Evolutionary conservation across 1,140 invertebrate genomes (phyloP), one percentile per base, ranked within the genome.

Genomic region (Drosophila athabasca): DNA sequence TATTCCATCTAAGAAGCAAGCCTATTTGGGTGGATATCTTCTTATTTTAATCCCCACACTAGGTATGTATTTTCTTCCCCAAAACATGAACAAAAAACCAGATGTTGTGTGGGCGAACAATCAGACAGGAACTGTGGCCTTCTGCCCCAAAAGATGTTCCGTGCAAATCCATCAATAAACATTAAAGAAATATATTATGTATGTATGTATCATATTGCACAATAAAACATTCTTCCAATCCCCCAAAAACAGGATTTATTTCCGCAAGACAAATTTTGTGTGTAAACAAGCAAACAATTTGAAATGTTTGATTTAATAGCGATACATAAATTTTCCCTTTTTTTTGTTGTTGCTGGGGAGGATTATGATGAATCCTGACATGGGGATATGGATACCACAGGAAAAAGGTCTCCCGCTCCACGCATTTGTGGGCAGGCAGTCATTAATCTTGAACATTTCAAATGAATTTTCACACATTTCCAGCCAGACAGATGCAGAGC

Each of bases 251-350:
- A 39, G 3, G 17, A n/a, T 9, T 19, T 29, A 31, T 31, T 8
- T 1, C 11, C 64, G 51, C 64, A 49, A 57, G 62, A 69, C 68
- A 57, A 49, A 69, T 69, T 50, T 69, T 57, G 51, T 68, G 51
- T 68, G 66, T 43, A 50, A 68, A 68, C 51, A 64, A 57, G 45
- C 62, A 9, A 50, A n/a, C 62, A 43, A 57, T 68, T 69, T 58
- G 66, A 50, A 69, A 69, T 58, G 64, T 69, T 69, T 69, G 64
- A 69, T 69, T 69, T 69, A 69, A 69, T 26, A 45, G 51, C 64
- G 17, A 13, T 26, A 45, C 66, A 69, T 69, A 69, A 69, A 69
- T 69, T 57, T 57, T 26, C 35, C 35, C 3, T 35, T 39, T 11
- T 39, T 67, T 69, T 69, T 29, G 6, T 69, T 19, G 17, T 19